Base-by-base conservation (phyloP, 2,797 vertebrate species). In the Cryptoprocta ferox region DNA sequence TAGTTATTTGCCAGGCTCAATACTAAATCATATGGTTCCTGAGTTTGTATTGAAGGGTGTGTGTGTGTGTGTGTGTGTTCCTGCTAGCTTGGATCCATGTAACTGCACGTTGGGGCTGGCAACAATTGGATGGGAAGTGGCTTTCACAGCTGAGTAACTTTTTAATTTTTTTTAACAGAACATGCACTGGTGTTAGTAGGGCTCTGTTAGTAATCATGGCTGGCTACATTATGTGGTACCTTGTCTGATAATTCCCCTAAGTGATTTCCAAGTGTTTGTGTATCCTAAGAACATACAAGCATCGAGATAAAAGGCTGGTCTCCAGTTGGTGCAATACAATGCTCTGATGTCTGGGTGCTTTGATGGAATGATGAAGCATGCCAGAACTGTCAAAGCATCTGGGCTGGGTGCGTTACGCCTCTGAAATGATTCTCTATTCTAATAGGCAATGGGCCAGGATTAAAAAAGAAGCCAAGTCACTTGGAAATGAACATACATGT, bases 401-500 rank as follows among this genome's bases (percentile, higher is more conserved):
- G 63, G 61, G 18, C n/a, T 87, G 76, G 45, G 39, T 95, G 21
- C 28, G 73, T 13, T 63, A 61, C 39, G 42, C 9, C 53, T 89
- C 65, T 79, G 39, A 90, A 78, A 75, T 92, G 35, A 91, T 83
- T 75, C 37, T 93, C 59, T 95, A 24, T 80, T 70, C 78, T 93
- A 82, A 71, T 13, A 82, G 91, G 81, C 10, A 88, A 32, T 42
- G 73, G n/a, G 30, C 83, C 83, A 97, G 26, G 48, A 61, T 28
- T 75, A 56, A 73, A 88, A 83, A 73, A 48, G 91, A 83, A 89
- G 76, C 80, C 78, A 97, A 30, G 19, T n/a, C 26, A 1, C 56
- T 98, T 96, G 80, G 48, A 97, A 93, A 97, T 92, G 30, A 97
- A 75, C 37, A 78, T 19, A 92, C 53, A 80, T 95, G n/a, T 95